phyloP scores from a whole-genome alignment of 1,140 invertebrate species.

The Meteorus sp. region DNA sequence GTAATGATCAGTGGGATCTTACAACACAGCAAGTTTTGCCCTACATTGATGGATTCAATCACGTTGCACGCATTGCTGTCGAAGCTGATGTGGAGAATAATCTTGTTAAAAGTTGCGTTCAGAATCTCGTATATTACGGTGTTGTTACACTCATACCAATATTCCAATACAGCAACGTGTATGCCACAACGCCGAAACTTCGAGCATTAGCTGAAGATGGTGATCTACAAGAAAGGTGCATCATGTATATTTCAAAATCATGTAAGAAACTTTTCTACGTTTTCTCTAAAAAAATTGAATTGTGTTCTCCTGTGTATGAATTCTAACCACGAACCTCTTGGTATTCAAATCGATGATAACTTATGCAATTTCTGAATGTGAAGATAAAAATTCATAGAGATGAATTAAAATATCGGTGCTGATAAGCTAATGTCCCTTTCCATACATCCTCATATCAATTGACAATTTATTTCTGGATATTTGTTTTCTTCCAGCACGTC shows the following conservation, averaged over 20 bases:
- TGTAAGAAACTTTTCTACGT: slow-evolving; percentile 49
- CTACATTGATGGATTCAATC: slow-evolving; percentile 91
- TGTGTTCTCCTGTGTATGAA: no score
- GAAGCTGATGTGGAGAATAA: slow-evolving; percentile 91
- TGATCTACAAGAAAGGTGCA: slow-evolving; percentile 74
- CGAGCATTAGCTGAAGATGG: slow-evolving; percentile 70
- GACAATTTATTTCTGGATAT: no score
- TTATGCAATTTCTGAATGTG: no score
- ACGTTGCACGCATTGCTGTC: slow-evolving; percentile 79
- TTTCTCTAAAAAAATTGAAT: no score
- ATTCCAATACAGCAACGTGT: slow-evolving; percentile 93
- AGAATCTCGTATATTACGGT: slow-evolving; percentile 87
- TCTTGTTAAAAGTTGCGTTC: slow-evolving; percentile 91
- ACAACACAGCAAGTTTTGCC: slow-evolving; percentile 89
- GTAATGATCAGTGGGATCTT: slow-evolving; percentile 82
- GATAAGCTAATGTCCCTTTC: no score
- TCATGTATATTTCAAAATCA: slow-evolving; percentile 70
- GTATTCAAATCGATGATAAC: no score
- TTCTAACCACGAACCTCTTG: no score
- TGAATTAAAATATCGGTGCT: no score
- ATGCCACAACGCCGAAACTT: slow-evolving; percentile 83
- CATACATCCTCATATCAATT: no score
- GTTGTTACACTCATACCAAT: slow-evolving; percentile 84
- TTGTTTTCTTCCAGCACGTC: slow-evolving; percentile 49
- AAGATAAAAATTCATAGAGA: no score